Percentiles rank a stretch among this genome's conserved stretches.
Conservation (phyloP, 2,113 vertebrate genomes). For the Hydrolagus affinis region DNA sequence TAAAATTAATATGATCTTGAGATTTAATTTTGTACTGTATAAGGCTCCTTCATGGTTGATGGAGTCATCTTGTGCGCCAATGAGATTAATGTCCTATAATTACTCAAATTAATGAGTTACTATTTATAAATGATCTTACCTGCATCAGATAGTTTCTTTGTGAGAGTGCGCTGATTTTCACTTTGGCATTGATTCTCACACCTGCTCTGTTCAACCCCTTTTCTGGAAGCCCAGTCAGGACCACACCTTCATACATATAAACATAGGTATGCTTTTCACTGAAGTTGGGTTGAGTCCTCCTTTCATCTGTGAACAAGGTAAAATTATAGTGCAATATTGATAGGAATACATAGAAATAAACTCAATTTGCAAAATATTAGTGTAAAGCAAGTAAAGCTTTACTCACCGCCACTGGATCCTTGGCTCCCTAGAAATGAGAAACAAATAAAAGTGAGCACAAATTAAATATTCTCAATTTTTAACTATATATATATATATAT, state of each 20-base stretch:
- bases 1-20: neutral
- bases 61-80: neutral
- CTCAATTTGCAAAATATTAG: neutral
- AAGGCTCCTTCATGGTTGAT: neutral
- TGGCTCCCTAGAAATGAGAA: conserved; percentile 13
- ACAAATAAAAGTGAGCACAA: neutral
- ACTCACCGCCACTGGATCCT: neutral
- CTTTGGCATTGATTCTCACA: neutral
- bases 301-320: neutral
- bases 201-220: neutral
- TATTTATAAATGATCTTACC: neutral
- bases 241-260: neutral
- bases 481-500: too few relatives aligned
- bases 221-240: conserved; percentile 9
- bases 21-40: neutral
- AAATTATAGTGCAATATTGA: neutral
- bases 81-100: neutral
- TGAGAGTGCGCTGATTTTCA: neutral
- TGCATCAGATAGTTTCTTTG: neutral
- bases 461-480: neutral
- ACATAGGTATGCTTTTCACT: neutral
- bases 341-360: neutral
- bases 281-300: neutral
- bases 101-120: neutral
- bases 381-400: neutral